A percentile compares a stretch with the other conserved stretches of the same genome.
Evolutionary conservation across 1,140 invertebrate genomes (phyloP).

Genomic region (Portunus trituberculatus): DNA sequence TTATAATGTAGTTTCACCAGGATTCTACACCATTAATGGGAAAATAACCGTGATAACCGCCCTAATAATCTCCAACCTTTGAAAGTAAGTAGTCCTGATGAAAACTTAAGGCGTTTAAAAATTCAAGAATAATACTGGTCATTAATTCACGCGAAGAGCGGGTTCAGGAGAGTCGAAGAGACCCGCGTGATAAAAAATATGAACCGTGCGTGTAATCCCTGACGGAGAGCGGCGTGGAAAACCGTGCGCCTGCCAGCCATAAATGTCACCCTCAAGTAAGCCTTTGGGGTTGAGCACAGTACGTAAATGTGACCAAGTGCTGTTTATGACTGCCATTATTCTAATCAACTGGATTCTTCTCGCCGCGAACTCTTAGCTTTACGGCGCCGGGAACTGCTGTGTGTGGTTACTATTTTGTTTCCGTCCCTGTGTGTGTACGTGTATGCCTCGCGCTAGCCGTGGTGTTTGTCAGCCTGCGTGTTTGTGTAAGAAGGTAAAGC

Average conservation of each 20-base stretch:
- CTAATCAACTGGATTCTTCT: constrained; percentile 22
- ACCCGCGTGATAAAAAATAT: not conserved
- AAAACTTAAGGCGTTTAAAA: too few relatives aligned
- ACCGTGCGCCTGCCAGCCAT: not conserved
- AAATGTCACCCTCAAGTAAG: not conserved
- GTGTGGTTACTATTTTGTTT: constrained; percentile 24
- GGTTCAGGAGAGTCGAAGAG: not conserved
- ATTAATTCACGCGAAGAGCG: not conserved
- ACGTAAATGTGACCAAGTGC: constrained; percentile 1
- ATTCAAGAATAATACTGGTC: too few relatives aligned
- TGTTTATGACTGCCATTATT: constrained; percentile 3
- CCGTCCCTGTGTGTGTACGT: constrained; percentile 40
- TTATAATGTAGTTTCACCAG: too few relatives aligned
- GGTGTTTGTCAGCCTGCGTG: constrained; percentile 17
- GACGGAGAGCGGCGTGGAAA: not conserved
- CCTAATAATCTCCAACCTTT: too few relatives aligned
- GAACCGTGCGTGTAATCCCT: not conserved
- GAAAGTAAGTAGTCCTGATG: too few relatives aligned
- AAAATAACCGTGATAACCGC: too few relatives aligned
- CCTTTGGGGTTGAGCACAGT: not conserved
- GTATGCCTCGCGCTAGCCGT: not conserved
- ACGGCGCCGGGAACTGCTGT: not conserved
- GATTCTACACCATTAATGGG: too few relatives aligned
- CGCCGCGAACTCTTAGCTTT: not conserved
- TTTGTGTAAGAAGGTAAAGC: constrained; percentile 15